Percentiles rank a stretch among this genome's conserved stretches.
Evolutionary conservation across 2,113 vertebrate genomes (phyloP).

Genomic region (Corythoichthys intestinalis): DNA sequence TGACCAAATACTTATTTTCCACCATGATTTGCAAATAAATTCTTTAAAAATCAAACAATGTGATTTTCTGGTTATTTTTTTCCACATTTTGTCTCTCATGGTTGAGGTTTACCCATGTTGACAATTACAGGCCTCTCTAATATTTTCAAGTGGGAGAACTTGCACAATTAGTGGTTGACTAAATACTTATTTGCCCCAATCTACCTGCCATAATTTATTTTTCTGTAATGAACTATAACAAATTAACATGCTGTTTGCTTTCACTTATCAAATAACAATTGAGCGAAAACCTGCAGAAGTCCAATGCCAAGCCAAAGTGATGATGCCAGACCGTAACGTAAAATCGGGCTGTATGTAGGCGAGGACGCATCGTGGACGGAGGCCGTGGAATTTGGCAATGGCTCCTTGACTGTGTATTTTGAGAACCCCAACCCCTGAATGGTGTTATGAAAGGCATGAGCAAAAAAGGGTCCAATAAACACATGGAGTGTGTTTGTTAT

Average conservation of each 20-base stretch:
- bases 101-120: too few relatives aligned
- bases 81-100: too few relatives aligned
- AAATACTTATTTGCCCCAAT: too few relatives aligned
- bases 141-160: too few relatives aligned
- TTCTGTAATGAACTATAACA: background rate
- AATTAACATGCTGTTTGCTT: background rate
- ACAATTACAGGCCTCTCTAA: too few relatives aligned
- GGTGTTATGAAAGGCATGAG: conserved; percentile 6
- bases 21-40: too few relatives aligned
- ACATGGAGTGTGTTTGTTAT: background rate
- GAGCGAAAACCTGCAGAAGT: conserved; percentile 78
- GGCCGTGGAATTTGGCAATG: conserved; percentile 79
- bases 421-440: conserved; percentile 87
- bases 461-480: background rate
- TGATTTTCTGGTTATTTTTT: too few relatives aligned
- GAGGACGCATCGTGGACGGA: conserved; percentile 67
- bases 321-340: conserved; percentile 85
- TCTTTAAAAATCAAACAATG: too few relatives aligned
- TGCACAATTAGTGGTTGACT: too few relatives aligned
- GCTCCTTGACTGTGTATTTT: conserved; percentile 86
- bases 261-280: background rate
- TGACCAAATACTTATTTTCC: too few relatives aligned
- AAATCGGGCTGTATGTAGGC: conserved; percentile 81
- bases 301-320: conserved; percentile 85
- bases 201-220: too few relatives aligned